A percentile compares a stretch with the other conserved stretches of the same genome.
These are phyloP conservation scores for Peromyscus leucopus DNA, from an alignment of 2,113 vertebrate species.

Conservation along the genomic window DNA sequence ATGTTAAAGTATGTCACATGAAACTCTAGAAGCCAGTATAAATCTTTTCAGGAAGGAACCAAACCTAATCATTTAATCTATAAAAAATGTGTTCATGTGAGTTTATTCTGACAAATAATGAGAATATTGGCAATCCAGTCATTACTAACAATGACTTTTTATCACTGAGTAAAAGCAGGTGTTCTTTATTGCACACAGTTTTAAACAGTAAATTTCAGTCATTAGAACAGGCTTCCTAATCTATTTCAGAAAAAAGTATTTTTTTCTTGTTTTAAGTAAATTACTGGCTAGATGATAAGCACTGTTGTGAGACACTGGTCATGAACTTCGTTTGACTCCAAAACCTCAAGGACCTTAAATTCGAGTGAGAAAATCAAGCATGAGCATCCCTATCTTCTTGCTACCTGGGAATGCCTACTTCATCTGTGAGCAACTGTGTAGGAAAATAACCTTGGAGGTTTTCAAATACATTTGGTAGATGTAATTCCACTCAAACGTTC, in stretches of 20 bases:
- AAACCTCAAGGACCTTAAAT: conserved; percentile 5
- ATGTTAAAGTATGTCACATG: conserved; percentile 54
- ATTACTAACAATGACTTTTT: conserved; percentile 9
- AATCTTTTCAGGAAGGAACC: conserved; percentile 55
- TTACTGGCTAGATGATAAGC: background rate
- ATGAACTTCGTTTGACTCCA: background rate
- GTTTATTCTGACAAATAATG: conserved; percentile 52
- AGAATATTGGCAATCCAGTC: background rate
- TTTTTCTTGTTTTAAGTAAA: conserved; percentile 30
- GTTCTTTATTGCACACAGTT: background rate
- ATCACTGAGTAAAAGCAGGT: background rate
- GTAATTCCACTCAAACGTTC: background rate
- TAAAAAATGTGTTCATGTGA: background rate
- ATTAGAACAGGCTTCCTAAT: background rate
- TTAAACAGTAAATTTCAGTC: conserved; percentile 13
- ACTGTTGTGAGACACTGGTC: background rate
- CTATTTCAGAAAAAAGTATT: conserved; percentile 19
- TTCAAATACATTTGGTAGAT: background rate
- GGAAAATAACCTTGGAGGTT: background rate
- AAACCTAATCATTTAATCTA: conserved; percentile 39
- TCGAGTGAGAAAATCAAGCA: background rate
- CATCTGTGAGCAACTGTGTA: background rate
- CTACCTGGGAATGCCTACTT: background rate
- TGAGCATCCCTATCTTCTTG: background rate
- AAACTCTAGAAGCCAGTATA: conserved; percentile 35